These are phyloP conservation scores for Linyphia triangularis DNA, from an alignment of 2,888 invertebrate species.

Conservation along the genomic window DNA sequence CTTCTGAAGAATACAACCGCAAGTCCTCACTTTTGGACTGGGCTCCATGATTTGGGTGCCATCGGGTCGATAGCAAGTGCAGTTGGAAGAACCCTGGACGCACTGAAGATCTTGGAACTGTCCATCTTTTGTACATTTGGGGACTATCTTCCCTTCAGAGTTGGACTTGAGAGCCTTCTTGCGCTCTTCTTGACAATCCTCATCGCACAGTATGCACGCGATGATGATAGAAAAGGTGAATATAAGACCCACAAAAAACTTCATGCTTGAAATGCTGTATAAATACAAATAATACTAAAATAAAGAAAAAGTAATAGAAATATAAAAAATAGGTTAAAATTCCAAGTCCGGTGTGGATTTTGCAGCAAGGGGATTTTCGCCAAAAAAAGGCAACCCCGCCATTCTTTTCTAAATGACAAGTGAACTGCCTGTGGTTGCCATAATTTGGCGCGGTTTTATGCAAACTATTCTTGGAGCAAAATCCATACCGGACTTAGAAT, in stretches of 20 bases:
- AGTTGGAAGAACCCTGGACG: not conserved
- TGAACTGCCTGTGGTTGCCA: no score
- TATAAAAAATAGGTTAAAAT: not conserved
- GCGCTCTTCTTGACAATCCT: slow-evolving; percentile 39
- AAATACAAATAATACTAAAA: not conserved
- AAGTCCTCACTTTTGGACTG: slow-evolving; percentile 8
- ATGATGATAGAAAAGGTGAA: not conserved
- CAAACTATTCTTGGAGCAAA: no score
- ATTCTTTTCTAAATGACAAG: no score
- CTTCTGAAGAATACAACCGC: slow-evolving; percentile 8
- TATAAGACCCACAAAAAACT: not conserved
- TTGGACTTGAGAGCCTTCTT: slow-evolving; percentile 28
- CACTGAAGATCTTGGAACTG: slow-evolving; percentile 56
- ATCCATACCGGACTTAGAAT: no score
- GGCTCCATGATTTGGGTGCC: slow-evolving; percentile 21
- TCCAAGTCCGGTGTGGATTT: not conserved
- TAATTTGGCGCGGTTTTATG: no score
- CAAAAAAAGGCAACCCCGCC: not conserved
- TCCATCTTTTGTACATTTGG: slow-evolving; percentile 44
- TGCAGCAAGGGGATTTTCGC: not conserved
- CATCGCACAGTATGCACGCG: not conserved
- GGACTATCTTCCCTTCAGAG: slow-evolving; percentile 24
- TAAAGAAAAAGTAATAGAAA: not conserved
- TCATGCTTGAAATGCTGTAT: not conserved
- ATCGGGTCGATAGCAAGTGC: slow-evolving; percentile 39